phyloP scores from a whole-genome alignment of 2,113 vertebrate species.

The Pelmatolapia mariae region DNA sequence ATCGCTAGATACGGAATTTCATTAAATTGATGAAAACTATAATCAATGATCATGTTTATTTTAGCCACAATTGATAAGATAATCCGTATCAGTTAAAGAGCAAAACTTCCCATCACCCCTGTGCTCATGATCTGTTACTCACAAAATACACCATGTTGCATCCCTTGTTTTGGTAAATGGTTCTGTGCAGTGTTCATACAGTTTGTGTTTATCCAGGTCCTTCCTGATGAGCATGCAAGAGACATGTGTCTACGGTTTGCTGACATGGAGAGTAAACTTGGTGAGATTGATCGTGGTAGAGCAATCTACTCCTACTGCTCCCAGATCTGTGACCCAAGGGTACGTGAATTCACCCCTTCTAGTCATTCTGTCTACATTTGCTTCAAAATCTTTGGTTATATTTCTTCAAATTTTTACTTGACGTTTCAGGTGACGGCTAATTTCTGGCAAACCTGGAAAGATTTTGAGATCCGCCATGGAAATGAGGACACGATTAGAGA shows the following conservation, averaged over 20 bases:
- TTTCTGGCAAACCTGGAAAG: constrained; percentile 95
- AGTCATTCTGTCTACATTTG: not conserved
- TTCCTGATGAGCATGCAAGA: constrained; percentile 85
- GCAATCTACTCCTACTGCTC: constrained; percentile 95
- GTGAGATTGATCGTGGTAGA: constrained; percentile 87
- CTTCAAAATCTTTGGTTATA: not conserved
- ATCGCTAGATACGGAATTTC: not conserved
- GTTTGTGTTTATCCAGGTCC: constrained; percentile 62
- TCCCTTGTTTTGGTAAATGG: not conserved
- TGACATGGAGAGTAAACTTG: constrained; percentile 92
- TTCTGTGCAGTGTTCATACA: not conserved
- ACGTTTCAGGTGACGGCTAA: constrained; percentile 74
- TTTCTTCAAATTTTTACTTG: not conserved
- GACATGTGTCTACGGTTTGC: constrained; percentile 93
- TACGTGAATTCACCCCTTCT: constrained; percentile 33
- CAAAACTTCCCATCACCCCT: not conserved
- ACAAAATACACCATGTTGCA: not conserved
- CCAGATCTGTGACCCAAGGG: constrained; percentile 91
- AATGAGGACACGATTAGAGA: constrained; percentile 92
- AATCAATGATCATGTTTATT: not conserved
- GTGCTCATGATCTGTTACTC: not conserved
- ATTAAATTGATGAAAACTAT: not conserved
- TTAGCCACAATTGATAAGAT: not conserved
- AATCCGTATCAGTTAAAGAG: not conserved
- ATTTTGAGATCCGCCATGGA: constrained; percentile 91